A percentile compares a stretch with the other conserved stretches of the same genome.
Conservation (phyloP, 2,113 vertebrate genomes). For the Chaetorhynchus papuensis region DNA sequence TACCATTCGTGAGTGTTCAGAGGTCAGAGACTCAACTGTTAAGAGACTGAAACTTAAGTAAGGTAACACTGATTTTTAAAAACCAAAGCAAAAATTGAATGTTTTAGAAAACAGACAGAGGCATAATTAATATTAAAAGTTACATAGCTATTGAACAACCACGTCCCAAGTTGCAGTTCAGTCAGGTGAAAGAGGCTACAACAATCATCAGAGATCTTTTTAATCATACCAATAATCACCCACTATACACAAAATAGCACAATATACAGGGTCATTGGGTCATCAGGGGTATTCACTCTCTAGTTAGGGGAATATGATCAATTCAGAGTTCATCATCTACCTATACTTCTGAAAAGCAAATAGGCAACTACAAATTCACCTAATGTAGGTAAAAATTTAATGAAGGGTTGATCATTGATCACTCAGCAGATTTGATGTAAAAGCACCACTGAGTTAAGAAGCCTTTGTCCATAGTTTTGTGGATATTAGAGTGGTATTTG, state of each 20-base stretch:
- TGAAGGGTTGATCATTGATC: not conserved
- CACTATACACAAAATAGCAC: not conserved
- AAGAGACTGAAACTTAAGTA: not conserved
- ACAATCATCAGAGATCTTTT: not conserved
- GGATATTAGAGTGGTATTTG: not conserved
- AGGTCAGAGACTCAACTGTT: not conserved
- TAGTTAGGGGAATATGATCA: not conserved
- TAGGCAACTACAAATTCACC: slow-evolving; percentile 13
- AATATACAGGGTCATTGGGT: not conserved
- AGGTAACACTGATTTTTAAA: not conserved
- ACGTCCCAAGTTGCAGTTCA: not conserved
- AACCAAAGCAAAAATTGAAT: not conserved
- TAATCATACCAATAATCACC: not conserved
- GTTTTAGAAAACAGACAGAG: not conserved
- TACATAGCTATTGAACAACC: not conserved
- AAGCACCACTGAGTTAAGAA: not conserved
- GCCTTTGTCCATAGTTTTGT: not conserved
- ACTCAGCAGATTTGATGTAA: not conserved
- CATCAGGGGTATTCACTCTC: not conserved
- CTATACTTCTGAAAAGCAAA: slow-evolving; percentile 17
- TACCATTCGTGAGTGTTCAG: not conserved
- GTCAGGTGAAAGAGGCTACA: not conserved
- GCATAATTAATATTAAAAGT: not conserved
- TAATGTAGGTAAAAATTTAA: slow-evolving; percentile 51
- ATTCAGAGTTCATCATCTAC: not conserved